Evolutionary conservation across 2,888 invertebrate genomes (phyloP).

Genomic region (Macrophya alboannulata): DNA sequence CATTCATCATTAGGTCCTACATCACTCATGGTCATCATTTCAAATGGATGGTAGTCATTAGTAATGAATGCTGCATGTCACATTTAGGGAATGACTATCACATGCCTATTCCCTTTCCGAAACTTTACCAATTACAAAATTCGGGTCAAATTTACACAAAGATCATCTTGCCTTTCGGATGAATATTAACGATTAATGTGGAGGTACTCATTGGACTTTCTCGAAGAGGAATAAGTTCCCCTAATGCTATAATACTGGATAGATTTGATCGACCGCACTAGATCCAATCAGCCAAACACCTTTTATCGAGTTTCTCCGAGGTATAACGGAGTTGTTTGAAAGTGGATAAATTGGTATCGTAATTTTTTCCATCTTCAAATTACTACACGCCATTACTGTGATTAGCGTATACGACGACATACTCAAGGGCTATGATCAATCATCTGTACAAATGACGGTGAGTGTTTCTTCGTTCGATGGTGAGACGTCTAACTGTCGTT

Average conservation of each 20-base stretch:
- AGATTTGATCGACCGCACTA: background rate
- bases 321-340: background rate
- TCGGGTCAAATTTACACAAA: background rate
- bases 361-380: slow-evolving; percentile 1
- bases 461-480: background rate
- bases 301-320: slow-evolving; percentile 34
- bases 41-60: background rate
- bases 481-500: slow-evolving; percentile 17
- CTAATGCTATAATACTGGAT: background rate
- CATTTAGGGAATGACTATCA: background rate
- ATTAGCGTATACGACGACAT: slow-evolving; percentile 19
- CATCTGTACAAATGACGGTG: background rate
- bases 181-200: background rate
- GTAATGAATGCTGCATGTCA: background rate
- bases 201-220: background rate
- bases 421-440: background rate
- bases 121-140: background rate
- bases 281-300: slow-evolving; percentile 4
- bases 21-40: background rate
- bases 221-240: background rate
- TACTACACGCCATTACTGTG: background rate
- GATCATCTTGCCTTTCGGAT: background rate
- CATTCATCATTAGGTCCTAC: background rate
- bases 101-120: background rate
- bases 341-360: background rate